Percentiles rank a stretch among this genome's conserved stretches.
These are phyloP conservation scores for Mercenaria mercenaria DNA, from an alignment of 1,140 invertebrate genomes.

Conservation along the genomic window DNA sequence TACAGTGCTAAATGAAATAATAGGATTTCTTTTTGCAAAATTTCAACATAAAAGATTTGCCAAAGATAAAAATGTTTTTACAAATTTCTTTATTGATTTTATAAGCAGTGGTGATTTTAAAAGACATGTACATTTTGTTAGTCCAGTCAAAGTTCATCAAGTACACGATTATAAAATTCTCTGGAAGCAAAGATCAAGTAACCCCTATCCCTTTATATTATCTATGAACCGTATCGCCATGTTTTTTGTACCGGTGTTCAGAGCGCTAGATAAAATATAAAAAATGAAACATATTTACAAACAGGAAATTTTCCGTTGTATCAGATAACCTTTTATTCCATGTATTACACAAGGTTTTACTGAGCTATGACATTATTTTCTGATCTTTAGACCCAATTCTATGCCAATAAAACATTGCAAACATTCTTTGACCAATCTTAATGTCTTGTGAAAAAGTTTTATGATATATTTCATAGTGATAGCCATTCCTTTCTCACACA, in stretches of 20 bases:
- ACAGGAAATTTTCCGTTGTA: background rate
- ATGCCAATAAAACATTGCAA: background rate
- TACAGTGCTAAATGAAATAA: too few relatives aligned
- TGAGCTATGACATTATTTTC: background rate
- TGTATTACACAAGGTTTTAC: background rate
- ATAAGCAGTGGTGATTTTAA: too few relatives aligned
- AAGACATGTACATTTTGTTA: too few relatives aligned
- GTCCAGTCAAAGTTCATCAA: background rate
- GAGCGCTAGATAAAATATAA: background rate
- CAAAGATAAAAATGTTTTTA: too few relatives aligned
- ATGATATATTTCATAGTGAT: background rate
- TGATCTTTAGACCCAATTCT: background rate
- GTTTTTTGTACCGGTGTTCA: background rate
- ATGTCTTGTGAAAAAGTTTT: conserved; percentile 9
- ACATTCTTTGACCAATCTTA: conserved; percentile 22
- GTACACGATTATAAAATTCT: conserved; percentile 22
- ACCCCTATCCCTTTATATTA: background rate
- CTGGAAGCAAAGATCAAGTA: background rate
- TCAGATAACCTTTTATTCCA: conserved; percentile 4
- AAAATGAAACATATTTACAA: background rate
- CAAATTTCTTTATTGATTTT: too few relatives aligned
- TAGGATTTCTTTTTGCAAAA: too few relatives aligned
- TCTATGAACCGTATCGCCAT: conserved; percentile 37
- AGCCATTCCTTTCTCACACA: background rate
- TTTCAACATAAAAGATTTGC: too few relatives aligned